Conservation (phyloP, 2,113 vertebrate genomes). For the Melanerpes aurifrons region DNA sequence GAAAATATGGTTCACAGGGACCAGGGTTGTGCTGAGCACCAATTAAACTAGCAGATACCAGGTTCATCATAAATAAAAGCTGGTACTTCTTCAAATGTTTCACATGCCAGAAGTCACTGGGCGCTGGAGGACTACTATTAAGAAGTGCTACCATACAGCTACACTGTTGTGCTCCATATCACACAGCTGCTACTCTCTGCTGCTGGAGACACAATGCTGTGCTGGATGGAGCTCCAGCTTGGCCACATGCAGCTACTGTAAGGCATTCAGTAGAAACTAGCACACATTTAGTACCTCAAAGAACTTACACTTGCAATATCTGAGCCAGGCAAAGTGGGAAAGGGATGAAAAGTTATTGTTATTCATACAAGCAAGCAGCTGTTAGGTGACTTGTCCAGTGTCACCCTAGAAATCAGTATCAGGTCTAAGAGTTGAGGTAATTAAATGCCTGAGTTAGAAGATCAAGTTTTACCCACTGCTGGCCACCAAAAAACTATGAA, state of each 20-base stretch:
- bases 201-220: not conserved
- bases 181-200: not conserved
- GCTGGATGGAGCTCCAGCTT: not conserved
- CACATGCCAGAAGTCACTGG: not conserved
- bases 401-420: not conserved
- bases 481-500: slow-evolving; percentile 2
- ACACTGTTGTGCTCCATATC: not conserved
- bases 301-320: not conserved
- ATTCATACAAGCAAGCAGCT: not conserved
- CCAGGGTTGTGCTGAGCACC: not conserved
- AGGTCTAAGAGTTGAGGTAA: not conserved
- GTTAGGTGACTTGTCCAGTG: not conserved
- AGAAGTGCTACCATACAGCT: not conserved
- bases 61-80: not conserved
- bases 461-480: not conserved
- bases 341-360: not conserved
- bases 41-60: not conserved
- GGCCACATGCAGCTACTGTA: not conserved
- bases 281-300: not conserved
- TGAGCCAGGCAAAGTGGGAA: not conserved
- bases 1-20: not conserved
- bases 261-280: not conserved
- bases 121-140: not conserved
- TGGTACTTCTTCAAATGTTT: not conserved
- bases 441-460: not conserved